These are phyloP conservation scores for Pholis gunnellus DNA, from an alignment of 2,113 vertebrate species.

Conservation along the genomic window DNA sequence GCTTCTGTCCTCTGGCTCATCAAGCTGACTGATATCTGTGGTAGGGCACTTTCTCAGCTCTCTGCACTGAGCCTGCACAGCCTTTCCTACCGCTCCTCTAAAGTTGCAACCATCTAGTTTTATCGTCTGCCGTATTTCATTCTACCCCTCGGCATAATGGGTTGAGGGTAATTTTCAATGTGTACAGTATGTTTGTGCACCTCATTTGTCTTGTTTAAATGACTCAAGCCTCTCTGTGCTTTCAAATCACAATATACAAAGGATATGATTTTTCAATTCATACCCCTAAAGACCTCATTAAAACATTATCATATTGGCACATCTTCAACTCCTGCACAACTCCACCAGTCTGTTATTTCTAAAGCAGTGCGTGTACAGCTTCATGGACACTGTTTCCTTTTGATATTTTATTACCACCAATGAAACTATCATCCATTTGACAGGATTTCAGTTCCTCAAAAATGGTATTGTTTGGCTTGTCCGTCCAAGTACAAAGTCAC, in stretches of 20 bases:
- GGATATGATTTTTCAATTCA: neutral
- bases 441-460: neutral
- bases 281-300: neutral
- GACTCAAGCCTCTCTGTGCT: neutral
- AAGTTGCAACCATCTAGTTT: constrained; percentile 27
- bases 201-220: constrained; percentile 20
- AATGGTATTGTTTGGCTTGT: neutral
- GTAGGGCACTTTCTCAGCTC: constrained; percentile 64
- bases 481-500: neutral
- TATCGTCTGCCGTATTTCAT: constrained; percentile 24
- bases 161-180: constrained; percentile 12
- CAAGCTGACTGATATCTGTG: constrained; percentile 79
- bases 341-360: neutral
- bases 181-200: constrained; percentile 10
- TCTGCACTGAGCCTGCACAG: constrained; percentile 16
- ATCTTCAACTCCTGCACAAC: neutral
- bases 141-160: neutral
- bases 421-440: neutral
- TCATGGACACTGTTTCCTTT: neutral
- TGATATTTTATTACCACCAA: neutral
- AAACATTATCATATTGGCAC: neutral
- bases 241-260: neutral
- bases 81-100: neutral
- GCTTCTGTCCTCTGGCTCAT: constrained; percentile 81
- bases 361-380: neutral